Evolutionary conservation across 2,797 vertebrate genomes (phyloP).

Genomic region (Phylloscopus collybita): DNA sequence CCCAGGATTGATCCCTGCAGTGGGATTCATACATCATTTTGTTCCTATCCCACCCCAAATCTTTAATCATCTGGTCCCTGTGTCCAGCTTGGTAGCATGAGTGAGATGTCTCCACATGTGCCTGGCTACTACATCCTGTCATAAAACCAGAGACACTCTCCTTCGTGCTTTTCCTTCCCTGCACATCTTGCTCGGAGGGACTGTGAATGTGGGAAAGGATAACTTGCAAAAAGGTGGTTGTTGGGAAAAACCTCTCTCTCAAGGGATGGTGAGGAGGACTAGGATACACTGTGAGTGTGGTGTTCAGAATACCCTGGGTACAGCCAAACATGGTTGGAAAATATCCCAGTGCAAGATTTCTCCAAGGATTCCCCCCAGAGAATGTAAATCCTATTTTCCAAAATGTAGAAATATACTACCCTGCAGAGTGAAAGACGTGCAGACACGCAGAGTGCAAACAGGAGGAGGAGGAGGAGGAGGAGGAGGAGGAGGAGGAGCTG

Average conservation of each 20-base stretch:
- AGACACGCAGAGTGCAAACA: background rate
- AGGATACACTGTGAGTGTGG: background rate
- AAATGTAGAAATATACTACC: background rate
- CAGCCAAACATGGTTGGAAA: background rate
- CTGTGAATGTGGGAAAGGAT: background rate
- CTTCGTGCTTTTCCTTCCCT: background rate
- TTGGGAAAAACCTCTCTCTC: background rate
- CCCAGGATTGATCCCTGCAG: background rate
- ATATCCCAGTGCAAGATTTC: background rate
- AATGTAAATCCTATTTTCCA: background rate
- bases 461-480: background rate
- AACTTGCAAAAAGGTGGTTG: background rate
- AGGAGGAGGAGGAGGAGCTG: background rate
- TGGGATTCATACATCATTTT: background rate
- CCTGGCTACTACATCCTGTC: fast-evolving
- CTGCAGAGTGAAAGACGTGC: background rate
- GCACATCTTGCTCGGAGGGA: background rate
- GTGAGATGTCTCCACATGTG: fast-evolving
- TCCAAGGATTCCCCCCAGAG: background rate
- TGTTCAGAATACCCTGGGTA: background rate
- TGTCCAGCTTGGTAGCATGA: background rate
- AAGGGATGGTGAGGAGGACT: background rate
- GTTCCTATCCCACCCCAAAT: fast-evolving
- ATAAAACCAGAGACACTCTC: background rate
- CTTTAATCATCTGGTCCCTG: background rate